Evolutionary conservation across 1,140 invertebrate genomes (phyloP), one percentile per base, ranked within the genome.

Genomic region (Penaeus indicus): DNA sequence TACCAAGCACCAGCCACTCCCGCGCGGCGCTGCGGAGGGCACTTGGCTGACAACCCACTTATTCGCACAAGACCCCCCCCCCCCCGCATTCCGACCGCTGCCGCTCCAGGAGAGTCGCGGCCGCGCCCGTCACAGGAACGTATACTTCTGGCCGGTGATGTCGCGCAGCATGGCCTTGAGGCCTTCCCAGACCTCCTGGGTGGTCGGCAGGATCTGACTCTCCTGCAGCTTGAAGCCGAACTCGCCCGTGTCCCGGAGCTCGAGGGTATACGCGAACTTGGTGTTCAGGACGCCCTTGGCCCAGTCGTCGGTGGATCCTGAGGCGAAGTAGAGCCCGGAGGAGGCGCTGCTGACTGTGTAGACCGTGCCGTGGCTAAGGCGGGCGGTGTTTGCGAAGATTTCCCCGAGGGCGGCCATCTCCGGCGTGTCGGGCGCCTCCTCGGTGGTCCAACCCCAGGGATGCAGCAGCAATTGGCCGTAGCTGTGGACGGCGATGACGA

Each of bases 391-490:
- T 1, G 72, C 72, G 25, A 75, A 75, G 4, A 61, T 67, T 11
- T 64, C 47, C 21, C 61, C 77, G 32, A 80, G 60, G 22, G 27
- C 3, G 0, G 60, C 63, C 38, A 87, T 67, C 18, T 69, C 82
- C 3, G 60, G n/a, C 62, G 75, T 88, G 25, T 84, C 69, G 3
- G 32, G 8, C 1, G 79, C 79, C 4, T 80, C 60, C 7, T 47
- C 67, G 77, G n/a, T 38, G 18, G 60, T 38, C 84, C 84, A 85
- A 42, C 96, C 96, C 96, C 96, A 97, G 1, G 97, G 97, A 87
- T 96, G 95, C 4, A 97, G 93, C 91, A 97, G 95, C 93, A 97
- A 96, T 93, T 98, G 96, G 0, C 96, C 96, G 91, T 98, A 98
- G 75, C 96, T 97, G 92, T 98, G 97, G 90, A 98, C 95, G 4